Conservation (phyloP, 2,888 invertebrate species). For the Hymenopus coronatus region DNA sequence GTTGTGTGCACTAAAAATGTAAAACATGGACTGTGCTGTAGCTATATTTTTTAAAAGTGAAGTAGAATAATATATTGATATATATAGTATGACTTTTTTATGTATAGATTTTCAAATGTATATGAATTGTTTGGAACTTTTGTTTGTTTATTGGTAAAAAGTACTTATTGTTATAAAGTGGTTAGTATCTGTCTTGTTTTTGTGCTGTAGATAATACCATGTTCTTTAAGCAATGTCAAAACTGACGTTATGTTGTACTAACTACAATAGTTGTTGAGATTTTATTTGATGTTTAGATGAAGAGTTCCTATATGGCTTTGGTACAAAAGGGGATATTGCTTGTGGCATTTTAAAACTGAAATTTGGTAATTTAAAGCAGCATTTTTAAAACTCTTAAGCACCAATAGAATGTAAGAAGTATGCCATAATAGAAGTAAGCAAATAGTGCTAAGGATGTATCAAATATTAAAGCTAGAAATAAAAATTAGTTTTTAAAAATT, state of each 20-base stretch:
- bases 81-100: background rate
- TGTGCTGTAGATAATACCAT: background rate
- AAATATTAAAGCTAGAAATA: too few species aligned
- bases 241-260: background rate
- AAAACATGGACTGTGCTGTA: background rate
- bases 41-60: background rate
- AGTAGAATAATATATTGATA: too few species aligned
- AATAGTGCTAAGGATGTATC: too few species aligned
- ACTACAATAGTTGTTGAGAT: background rate
- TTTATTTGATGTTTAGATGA: background rate
- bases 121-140: background rate
- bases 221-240: background rate
- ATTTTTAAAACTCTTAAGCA: background rate
- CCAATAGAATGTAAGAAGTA: too few species aligned
- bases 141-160: background rate
- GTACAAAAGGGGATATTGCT: background rate
- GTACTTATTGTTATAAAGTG: background rate
- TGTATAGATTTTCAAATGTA: background rate
- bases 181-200: background rate
- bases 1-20: background rate
- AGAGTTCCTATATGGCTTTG: background rate
- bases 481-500: too few species aligned
- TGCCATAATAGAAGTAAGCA: too few species aligned
- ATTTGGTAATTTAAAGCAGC: background rate
- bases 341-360: background rate